Evolutionary conservation across 2,113 vertebrate genomes (phyloP).

Genomic region (Perca flavescens): DNA sequence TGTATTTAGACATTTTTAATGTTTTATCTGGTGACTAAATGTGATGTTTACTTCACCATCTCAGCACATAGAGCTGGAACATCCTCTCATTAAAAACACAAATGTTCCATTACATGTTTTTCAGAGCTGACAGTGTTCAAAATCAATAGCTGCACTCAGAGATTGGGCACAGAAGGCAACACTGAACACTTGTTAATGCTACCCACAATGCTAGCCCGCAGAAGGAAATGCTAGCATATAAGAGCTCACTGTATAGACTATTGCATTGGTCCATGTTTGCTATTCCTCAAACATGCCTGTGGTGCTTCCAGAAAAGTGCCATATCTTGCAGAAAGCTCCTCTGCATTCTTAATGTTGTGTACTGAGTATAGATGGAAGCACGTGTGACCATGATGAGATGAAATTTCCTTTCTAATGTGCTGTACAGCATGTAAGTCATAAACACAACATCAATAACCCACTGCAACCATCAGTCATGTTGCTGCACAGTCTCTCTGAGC

Average conservation of each 20-base stretch:
- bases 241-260: background rate
- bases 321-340: conserved; percentile 43
- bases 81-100: conserved; percentile 51
- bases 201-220: conserved; percentile 28
- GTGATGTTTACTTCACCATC: background rate
- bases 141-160: conserved; percentile 59
- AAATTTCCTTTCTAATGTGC: conserved; percentile 35
- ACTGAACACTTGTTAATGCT: conserved; percentile 24
- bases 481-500: conserved; percentile 1
- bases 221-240: background rate
- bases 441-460: conserved; percentile 37
- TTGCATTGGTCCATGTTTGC: conserved; percentile 22
- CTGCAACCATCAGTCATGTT: conserved; percentile 33
- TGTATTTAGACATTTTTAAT: conserved; percentile 2
- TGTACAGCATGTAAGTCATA: conserved; percentile 33
- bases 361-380: background rate
- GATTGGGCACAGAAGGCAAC: conserved; percentile 23
- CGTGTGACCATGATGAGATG: conserved; percentile 6
- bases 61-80: conserved; percentile 19
- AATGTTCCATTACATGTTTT: conserved; percentile 50
- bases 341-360: conserved; percentile 51
- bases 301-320: conserved; percentile 59
- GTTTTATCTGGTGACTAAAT: background rate
- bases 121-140: conserved; percentile 15
- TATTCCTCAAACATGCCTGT: conserved; percentile 33